Percentiles rank a stretch among this genome's conserved stretches.
These are phyloP conservation scores for Willowsia nigromaculata DNA, from an alignment of 2,888 invertebrate species.

Conservation along the genomic window DNA sequence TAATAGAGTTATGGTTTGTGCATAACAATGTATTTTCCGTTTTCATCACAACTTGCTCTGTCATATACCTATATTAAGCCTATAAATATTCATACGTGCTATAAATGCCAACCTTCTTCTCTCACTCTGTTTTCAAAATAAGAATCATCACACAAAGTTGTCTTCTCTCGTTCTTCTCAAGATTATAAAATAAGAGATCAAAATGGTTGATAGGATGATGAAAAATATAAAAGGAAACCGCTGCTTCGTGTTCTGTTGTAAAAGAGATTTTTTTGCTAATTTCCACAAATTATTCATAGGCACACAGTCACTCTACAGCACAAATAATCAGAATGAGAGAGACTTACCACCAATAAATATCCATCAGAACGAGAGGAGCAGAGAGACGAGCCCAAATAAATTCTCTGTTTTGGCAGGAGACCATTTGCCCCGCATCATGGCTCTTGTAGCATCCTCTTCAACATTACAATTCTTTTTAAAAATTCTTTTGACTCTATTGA, in stretches of 20 bases:
- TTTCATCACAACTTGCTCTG: not conserved
- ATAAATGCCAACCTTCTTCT: constrained; percentile 18
- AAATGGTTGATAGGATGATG: constrained; percentile 39
- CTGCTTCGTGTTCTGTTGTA: not conserved
- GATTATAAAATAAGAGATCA: constrained; percentile 39
- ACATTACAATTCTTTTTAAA: not conserved
- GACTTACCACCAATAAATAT: not conserved
- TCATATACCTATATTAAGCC: constrained; percentile 25
- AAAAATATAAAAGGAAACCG: constrained; percentile 33
- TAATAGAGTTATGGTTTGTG: constrained; percentile 26
- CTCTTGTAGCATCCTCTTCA: not conserved
- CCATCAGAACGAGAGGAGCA: not conserved
- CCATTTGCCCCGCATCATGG: not conserved
- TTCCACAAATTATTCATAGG: constrained; percentile 58
- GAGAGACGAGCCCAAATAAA: constrained; percentile 19
- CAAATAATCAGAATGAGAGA: not conserved
- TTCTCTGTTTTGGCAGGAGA: constrained; percentile 18
- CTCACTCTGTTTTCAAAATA: not conserved
- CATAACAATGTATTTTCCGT: constrained; percentile 27
- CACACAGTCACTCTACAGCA: not conserved
- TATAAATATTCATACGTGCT: constrained; percentile 33
- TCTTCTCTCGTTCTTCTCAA: not conserved
- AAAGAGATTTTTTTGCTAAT: constrained; percentile 44
- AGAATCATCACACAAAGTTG: not conserved
- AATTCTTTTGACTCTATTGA: not conserved